Evolutionary conservation across 2,113 vertebrate genomes (phyloP), one percentile per base, ranked within the genome.

Genomic region (Myotis davidii): DNA sequence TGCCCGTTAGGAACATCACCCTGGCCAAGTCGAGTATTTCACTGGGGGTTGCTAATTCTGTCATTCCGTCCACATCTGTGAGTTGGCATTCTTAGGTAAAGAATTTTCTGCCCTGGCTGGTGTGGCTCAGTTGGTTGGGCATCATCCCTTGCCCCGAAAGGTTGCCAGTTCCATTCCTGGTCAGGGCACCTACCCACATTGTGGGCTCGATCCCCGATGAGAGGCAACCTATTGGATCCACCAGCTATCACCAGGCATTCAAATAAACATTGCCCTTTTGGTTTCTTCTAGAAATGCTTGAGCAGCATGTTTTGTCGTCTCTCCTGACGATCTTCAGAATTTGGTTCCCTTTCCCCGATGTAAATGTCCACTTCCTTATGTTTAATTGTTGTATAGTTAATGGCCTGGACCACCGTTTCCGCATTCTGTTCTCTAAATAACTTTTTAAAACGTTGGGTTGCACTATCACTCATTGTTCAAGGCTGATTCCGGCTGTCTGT

Each of bases 341-440:
- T 52, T 59, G 83, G 17, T 52, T 87, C 12, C 67, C 92, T 94
- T 74, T 72, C 54, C 27, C 70, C n/a, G 69, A 2, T 37, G 18
- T 83, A 76, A 90, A 64, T 73, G 42, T 45, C 18, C 13, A 54
- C 87, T 95, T 94, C 42, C 94, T 89, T 59, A 39, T 2, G 50
- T 93, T 81, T 70, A 89, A 65, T 91, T 79, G 64, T 76, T 91
- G 37, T 67, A 1, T 65, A 32, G 25, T 73, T 64, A 81, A 74
- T 79, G 90, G 74, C 74, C 90, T 93, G 64, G 85, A 65, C 32
- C 56, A 94, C 61, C 29, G 34, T 79, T 96, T 94, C 87, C 83
- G 6, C 64, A 65, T 16, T 74, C 56, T 93, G 72, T 97, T 95
- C 81, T 92, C 89, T 72, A 92, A 96, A 90, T 87, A 91, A 74